Evolutionary conservation across 1,140 invertebrate genomes (phyloP).

Genomic region (Sarcophaga bullata): DNA sequence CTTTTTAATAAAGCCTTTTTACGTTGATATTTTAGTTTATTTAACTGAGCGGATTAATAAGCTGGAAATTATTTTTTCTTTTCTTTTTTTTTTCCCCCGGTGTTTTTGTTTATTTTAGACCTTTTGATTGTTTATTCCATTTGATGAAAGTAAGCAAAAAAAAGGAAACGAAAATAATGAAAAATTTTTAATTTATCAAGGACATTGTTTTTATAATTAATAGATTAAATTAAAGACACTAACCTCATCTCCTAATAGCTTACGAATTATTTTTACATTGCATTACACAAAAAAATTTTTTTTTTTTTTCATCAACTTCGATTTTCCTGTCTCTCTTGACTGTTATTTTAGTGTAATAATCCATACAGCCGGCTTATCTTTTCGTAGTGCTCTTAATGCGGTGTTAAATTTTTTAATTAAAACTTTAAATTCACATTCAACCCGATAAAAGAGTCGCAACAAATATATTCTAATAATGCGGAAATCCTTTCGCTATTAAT

Average conservation of each 20-base stretch:
- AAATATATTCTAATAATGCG: slow-evolving; percentile 40
- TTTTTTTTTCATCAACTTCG: too few relatives aligned
- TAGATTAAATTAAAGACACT: slow-evolving; percentile 11
- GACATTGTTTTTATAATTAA: slow-evolving; percentile 34
- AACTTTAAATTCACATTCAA: too few relatives aligned
- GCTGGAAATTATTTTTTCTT: slow-evolving; percentile 20
- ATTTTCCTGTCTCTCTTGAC: too few relatives aligned
- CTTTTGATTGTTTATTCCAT: slow-evolving; percentile 26
- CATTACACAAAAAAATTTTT: too few relatives aligned
- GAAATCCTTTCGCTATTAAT: slow-evolving; percentile 47
- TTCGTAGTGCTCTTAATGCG: too few relatives aligned
- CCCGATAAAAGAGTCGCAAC: not conserved
- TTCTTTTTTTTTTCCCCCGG: not conserved
- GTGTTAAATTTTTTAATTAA: too few relatives aligned
- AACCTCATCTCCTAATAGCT: not conserved
- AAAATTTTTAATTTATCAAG: not conserved
- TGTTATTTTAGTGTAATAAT: too few relatives aligned
- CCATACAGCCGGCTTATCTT: too few relatives aligned
- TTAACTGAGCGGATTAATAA: slow-evolving; percentile 36
- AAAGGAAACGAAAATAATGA: not conserved
- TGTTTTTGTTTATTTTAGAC: slow-evolving; percentile 10
- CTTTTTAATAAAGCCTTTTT: slow-evolving; percentile 23
- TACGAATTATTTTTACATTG: too few relatives aligned
- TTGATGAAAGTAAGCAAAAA: not conserved
- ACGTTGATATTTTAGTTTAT: slow-evolving; percentile 34